Conservation (phyloP, 2,797 vertebrate genomes). For the Falco peregrinus region DNA sequence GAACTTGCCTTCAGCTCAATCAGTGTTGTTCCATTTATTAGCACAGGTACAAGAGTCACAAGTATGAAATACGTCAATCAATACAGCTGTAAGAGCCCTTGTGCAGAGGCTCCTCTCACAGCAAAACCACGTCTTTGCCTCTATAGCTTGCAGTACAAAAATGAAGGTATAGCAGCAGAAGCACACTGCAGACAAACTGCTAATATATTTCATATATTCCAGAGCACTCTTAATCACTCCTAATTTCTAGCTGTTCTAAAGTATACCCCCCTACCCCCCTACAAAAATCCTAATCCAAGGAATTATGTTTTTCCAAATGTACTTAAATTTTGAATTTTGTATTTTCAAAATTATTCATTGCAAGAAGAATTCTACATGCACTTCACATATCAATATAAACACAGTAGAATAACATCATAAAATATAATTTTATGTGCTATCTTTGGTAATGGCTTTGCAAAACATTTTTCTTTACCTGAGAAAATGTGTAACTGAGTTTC, state of each 20-base stretch:
- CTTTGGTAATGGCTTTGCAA: neutral
- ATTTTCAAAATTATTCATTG: neutral
- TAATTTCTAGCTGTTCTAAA: neutral
- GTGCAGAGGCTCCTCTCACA: neutral
- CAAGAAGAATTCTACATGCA: neutral
- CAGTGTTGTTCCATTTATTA: neutral
- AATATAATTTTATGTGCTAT: neutral
- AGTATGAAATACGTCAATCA: neutral
- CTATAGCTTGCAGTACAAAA: neutral
- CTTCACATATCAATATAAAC: neutral
- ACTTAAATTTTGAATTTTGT: neutral
- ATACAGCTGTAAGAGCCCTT: neutral
- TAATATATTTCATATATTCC: neutral
- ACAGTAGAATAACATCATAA: neutral
- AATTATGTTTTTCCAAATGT: neutral
- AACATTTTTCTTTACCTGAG: neutral
- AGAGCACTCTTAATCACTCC: neutral
- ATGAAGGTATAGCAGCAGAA: neutral
- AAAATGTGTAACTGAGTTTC: neutral
- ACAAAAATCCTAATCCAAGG: neutral
- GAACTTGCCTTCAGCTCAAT: neutral
- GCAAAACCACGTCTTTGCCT: neutral
- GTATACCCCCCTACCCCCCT: accelerated
- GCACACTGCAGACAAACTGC: neutral
- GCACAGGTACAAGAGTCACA: neutral